Evolutionary conservation across 2,888 invertebrate genomes (phyloP).

Genomic region (Agriopis aurantiaria): DNA sequence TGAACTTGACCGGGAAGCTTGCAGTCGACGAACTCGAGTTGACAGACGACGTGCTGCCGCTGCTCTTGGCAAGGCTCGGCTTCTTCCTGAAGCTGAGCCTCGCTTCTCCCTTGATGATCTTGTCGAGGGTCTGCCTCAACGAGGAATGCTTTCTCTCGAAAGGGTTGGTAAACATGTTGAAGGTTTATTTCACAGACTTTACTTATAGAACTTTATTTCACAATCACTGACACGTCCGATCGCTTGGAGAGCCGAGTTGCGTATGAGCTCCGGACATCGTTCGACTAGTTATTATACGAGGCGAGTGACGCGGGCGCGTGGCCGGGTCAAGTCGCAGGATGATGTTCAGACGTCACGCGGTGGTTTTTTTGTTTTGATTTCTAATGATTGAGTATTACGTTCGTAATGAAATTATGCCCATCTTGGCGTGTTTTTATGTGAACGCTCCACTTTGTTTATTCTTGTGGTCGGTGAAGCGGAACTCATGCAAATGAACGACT

Average conservation of each 20-base stretch:
- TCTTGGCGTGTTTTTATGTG: constrained; percentile 38
- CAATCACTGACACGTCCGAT: constrained; percentile 58
- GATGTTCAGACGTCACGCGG: constrained; percentile 54
- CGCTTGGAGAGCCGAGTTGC: constrained; percentile 49
- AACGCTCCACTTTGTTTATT: constrained; percentile 18
- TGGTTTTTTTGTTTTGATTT: constrained; percentile 54
- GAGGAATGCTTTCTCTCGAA: constrained; percentile 90
- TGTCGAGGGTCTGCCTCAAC: constrained; percentile 88
- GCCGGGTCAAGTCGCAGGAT: constrained; percentile 59
- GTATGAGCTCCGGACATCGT: constrained; percentile 54
- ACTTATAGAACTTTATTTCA: constrained; percentile 18
- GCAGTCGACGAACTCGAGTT: constrained; percentile 64
- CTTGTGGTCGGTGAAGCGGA: constrained; percentile 16
- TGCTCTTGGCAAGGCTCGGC: constrained; percentile 60
- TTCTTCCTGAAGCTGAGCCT: constrained; percentile 74
- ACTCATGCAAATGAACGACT: constrained; percentile 5
- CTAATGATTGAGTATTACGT: constrained; percentile 43
- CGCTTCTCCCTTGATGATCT: constrained; percentile 83
- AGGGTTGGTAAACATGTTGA: constrained; percentile 89
- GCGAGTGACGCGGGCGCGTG: constrained; percentile 50
- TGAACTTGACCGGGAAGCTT: constrained; percentile 57
- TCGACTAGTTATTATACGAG: constrained; percentile 64
- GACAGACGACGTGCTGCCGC: constrained; percentile 69
- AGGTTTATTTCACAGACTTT: constrained; percentile 1
- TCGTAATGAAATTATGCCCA: constrained; percentile 36